Conservation (phyloP, 2,888 invertebrate species). For the Neuroscelio doddi region DNA sequence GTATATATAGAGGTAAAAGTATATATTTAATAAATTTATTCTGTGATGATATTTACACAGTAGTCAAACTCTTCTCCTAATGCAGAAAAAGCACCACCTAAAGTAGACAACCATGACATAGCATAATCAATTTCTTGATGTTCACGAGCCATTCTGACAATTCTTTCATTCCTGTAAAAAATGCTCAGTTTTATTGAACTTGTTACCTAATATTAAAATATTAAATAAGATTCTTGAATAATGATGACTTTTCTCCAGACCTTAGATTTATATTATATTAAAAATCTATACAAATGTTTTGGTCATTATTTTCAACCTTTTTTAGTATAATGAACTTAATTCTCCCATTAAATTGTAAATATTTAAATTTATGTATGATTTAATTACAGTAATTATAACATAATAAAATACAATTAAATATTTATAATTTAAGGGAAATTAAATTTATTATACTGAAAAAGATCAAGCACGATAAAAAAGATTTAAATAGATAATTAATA, state of each 20-base stretch:
- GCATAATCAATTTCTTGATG: slow-evolving; percentile 86
- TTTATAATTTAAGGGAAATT: no score
- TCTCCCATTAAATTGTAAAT: no score
- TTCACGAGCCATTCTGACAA: slow-evolving; percentile 75
- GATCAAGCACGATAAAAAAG: no score
- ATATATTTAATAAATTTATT: neutral
- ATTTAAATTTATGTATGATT: no score
- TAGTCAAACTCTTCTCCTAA: slow-evolving; percentile 89
- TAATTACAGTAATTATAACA: no score
- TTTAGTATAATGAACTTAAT: no score
- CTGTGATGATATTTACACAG: slow-evolving; percentile 77
- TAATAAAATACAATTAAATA: slow-evolving; percentile 22
- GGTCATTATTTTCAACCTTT: no score
- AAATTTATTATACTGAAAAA: slow-evolving; percentile 1
- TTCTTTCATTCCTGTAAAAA: slow-evolving; percentile 74
- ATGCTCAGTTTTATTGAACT: neutral
- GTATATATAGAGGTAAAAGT: slow-evolving; percentile 16
- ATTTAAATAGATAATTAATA: no score
- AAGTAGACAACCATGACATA: slow-evolving; percentile 95
- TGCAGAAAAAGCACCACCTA: slow-evolving; percentile 97
- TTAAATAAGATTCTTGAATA: neutral
- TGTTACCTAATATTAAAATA: neutral
- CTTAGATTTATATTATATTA: no score
- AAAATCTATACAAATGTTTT: neutral
- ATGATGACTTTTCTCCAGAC: no score